Evolutionary conservation across 2,888 invertebrate species (phyloP).

Genomic region (Pristionchus entomophagus): DNA sequence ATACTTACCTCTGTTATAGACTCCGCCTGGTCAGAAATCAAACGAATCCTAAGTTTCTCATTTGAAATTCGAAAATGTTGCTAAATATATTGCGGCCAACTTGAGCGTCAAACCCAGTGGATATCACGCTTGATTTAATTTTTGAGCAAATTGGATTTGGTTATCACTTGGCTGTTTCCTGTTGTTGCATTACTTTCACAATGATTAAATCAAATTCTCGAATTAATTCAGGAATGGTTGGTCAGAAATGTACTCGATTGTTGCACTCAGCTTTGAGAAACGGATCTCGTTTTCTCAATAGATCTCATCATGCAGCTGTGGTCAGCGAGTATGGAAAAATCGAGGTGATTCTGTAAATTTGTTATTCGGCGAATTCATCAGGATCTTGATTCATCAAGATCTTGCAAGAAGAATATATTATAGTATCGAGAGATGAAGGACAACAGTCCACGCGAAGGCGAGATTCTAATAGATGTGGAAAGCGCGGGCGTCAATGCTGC

Average conservation of each 20-base stretch:
- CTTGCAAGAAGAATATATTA: background rate
- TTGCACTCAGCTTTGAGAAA: background rate
- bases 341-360: background rate
- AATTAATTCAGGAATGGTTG: constrained; percentile 24
- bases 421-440: constrained; percentile 51
- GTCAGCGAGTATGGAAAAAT: constrained; percentile 40
- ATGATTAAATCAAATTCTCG: no score
- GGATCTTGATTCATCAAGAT: background rate
- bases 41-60: no score
- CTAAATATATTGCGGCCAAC: no score
- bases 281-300: background rate
- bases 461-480: constrained; percentile 78
- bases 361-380: background rate
- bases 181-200: no score
- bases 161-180: no score
- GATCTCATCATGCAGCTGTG: constrained; percentile 32
- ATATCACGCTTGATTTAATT: no score
- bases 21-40: no score
- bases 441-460: constrained; percentile 48
- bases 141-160: no score
- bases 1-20: no score
- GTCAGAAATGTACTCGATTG: background rate
- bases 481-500: constrained; percentile 83
- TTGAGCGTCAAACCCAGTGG: no score
- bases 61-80: no score